phyloP scores from a whole-genome alignment of 2,113 vertebrate species.

The Sitta europaea region DNA sequence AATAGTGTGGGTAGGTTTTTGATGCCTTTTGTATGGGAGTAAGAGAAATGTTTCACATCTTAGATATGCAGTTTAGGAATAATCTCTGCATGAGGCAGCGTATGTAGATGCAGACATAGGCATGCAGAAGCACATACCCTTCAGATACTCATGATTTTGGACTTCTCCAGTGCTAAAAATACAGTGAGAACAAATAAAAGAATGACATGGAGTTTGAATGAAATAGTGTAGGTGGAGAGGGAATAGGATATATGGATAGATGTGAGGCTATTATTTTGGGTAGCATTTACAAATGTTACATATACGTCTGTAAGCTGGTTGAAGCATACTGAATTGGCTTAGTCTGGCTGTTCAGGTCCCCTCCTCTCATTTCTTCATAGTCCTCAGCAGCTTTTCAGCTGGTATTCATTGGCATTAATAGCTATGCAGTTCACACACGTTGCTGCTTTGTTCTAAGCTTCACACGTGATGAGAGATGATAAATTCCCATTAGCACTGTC shows the following conservation, averaged over 20 bases:
- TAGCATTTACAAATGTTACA: not conserved
- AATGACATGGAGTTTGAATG: not conserved
- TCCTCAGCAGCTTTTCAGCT: not conserved
- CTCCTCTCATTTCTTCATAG: not conserved
- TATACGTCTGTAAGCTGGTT: not conserved
- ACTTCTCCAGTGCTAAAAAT: not conserved
- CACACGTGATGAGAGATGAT: constrained; percentile 47
- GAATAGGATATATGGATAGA: not conserved
- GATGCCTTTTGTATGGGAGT: not conserved
- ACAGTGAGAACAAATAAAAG: not conserved
- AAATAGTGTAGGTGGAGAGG: not conserved
- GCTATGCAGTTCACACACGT: not conserved
- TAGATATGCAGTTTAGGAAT: not conserved
- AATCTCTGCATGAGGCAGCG: not conserved
- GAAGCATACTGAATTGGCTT: not conserved
- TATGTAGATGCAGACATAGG: not conserved
- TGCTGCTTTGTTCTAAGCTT: constrained; percentile 49
- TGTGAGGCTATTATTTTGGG: not conserved
- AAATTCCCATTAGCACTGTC: constrained; percentile 55
- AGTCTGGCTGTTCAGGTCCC: not conserved
- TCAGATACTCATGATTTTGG: not conserved
- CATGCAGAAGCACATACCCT: not conserved
- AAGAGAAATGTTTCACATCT: not conserved
- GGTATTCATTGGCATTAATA: not conserved
- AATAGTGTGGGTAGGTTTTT: not conserved